Evolutionary conservation across 2,888 invertebrate species (phyloP).

Genomic region (Ypsolopha scabrella): DNA sequence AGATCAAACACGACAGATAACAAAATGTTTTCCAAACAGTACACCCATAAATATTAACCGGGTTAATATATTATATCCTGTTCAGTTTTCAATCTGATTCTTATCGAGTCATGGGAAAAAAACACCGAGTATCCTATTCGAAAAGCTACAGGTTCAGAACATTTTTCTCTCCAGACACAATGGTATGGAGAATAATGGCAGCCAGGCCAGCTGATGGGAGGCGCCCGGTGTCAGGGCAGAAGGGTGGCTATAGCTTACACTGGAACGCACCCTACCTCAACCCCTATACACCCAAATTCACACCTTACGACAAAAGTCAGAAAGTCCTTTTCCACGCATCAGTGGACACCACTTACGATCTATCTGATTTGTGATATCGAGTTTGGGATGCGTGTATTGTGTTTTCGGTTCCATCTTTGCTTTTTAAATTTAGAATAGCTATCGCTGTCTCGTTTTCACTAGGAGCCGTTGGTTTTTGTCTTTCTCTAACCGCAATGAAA

Average conservation of each 20-base stretch:
- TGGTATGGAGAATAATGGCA: constrained; percentile 54
- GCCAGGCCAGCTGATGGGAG: constrained; percentile 70
- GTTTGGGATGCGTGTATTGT: constrained; percentile 58
- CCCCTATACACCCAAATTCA: constrained; percentile 36
- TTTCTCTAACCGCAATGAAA: constrained; percentile 50
- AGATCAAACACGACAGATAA: constrained; percentile 11
- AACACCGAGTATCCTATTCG: constrained; percentile 27
- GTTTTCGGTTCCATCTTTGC: constrained; percentile 69
- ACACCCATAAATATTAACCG: constrained; percentile 28
- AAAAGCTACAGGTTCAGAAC: constrained; percentile 45
- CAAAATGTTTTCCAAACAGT: constrained; percentile 11
- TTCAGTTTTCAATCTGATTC: constrained; percentile 27
- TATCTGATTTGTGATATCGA: constrained; percentile 32
- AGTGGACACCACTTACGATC: constrained; percentile 40
- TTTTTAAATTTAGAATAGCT: constrained; percentile 65
- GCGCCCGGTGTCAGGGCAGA: constrained; percentile 61
- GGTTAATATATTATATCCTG: constrained; percentile 29
- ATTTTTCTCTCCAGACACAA: constrained; percentile 36
- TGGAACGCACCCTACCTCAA: constrained; percentile 39
- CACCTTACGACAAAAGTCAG: constrained; percentile 40
- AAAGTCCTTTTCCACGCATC: constrained; percentile 42
- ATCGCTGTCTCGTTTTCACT: constrained; percentile 39
- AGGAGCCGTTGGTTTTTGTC: constrained; percentile 17
- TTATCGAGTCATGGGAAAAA: constrained; percentile 39
- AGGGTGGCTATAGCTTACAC: constrained; percentile 62